These are phyloP conservation scores for Apamea anceps DNA, from an alignment of 2,888 invertebrate genomes.

Conservation along the genomic window DNA sequence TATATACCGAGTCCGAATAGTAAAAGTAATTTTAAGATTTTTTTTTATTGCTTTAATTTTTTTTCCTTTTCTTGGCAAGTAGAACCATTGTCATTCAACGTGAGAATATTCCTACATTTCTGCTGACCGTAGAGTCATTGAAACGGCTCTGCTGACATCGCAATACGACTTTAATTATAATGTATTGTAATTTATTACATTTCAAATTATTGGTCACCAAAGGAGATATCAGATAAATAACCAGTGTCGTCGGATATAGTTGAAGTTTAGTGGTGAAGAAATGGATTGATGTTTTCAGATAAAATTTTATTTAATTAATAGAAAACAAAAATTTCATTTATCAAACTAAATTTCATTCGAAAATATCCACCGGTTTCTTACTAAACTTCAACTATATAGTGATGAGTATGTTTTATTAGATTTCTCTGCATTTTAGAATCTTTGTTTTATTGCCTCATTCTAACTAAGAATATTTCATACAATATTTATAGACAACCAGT, in stretches of 20 bases:
- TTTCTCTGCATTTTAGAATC: not conserved
- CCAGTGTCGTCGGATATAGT: no score
- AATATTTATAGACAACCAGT: not conserved
- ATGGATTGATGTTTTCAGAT: no score
- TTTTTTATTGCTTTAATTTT: not conserved
- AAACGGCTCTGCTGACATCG: not conserved
- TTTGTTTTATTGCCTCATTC: not conserved
- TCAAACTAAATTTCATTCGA: no score
- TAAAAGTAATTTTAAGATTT: not conserved
- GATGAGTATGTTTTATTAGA: not conserved
- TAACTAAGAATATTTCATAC: not conserved
- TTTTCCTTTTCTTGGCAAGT: not conserved
- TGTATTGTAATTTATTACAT: not conserved
- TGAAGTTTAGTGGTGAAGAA: no score
- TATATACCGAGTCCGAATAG: constrained; percentile 4
- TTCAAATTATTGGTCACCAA: not conserved
- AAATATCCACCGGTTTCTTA: no score
- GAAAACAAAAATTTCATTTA: no score
- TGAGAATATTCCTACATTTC: not conserved
- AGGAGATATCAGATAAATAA: no score
- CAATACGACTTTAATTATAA: not conserved
- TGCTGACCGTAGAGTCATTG: not conserved
- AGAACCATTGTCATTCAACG: not conserved
- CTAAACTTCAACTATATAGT: no score
- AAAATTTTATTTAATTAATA: no score